Percentiles rank a stretch among this genome's conserved stretches.
Conservation (phyloP, 1,140 invertebrate species). For the Ceratosolen solmsi region DNA sequence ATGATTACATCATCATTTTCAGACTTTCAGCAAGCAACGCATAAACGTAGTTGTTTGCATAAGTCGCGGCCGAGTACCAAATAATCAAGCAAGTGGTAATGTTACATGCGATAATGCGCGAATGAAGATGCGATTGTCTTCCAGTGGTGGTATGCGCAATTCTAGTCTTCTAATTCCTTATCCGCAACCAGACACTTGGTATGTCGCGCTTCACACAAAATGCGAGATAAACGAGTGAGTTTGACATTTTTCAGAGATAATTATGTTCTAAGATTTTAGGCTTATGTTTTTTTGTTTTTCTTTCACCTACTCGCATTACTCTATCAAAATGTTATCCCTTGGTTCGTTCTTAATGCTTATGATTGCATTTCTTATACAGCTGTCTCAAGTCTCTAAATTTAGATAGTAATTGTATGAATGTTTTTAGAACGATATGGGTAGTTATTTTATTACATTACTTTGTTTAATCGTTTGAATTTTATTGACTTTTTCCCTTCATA, state of each 20-base stretch:
- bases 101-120: slow-evolving; percentile 64
- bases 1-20: too few relatives aligned
- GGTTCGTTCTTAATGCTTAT: neutral
- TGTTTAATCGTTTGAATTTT: too few relatives aligned
- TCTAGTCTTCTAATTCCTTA: slow-evolving; percentile 72
- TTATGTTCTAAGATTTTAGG: neutral
- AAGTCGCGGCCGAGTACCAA: slow-evolving; percentile 67
- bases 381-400: too few relatives aligned
- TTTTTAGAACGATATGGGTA: too few relatives aligned
- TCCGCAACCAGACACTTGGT: slow-evolving; percentile 75
- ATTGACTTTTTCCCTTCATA: too few relatives aligned
- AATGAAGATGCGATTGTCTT: slow-evolving; percentile 66
- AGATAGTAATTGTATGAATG: too few relatives aligned
- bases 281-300: too few relatives aligned
- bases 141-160: slow-evolving; percentile 57
- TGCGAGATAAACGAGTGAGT: slow-evolving; percentile 68
- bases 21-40: slow-evolving; percentile 67
- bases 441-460: too few relatives aligned
- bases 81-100: slow-evolving; percentile 58
- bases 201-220: slow-evolving; percentile 68
- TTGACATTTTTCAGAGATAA: slow-evolving; percentile 32
- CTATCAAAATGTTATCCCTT: neutral
- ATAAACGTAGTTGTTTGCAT: slow-evolving; percentile 68
- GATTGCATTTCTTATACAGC: too few relatives aligned
- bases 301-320: neutral